phyloP scores from a whole-genome alignment of 2,113 vertebrate species.

The Monopterus albus region DNA sequence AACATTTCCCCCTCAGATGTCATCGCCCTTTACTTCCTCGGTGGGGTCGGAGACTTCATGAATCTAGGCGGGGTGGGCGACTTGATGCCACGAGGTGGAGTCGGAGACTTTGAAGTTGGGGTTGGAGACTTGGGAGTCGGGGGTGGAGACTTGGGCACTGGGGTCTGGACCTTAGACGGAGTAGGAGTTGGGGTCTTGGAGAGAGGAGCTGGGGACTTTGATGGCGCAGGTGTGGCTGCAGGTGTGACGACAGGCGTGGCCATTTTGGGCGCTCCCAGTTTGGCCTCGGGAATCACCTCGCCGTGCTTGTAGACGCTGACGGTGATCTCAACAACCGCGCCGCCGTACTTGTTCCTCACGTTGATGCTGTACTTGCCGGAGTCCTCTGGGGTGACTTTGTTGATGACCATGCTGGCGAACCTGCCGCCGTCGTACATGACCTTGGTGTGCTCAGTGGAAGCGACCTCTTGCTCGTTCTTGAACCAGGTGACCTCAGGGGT shows the following conservation, averaged over 20 bases:
- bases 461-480: constrained; percentile 93
- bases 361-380: constrained; percentile 97
- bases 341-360: constrained; percentile 96
- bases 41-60: constrained; percentile 71
- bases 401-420: constrained; percentile 90
- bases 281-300: constrained; percentile 88
- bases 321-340: constrained; percentile 97
- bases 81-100: constrained; percentile 37
- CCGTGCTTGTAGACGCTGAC: constrained; percentile 96
- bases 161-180: constrained; percentile 73
- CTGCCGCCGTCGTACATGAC: constrained; percentile 90
- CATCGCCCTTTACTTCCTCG: constrained; percentile 70
- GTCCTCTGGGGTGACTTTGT: constrained; percentile 90
- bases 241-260: constrained; percentile 30
- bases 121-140: constrained; percentile 58
- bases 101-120: constrained; percentile 5
- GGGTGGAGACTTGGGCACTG: constrained; percentile 68
- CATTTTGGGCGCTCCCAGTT: constrained; percentile 83
- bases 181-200: constrained; percentile 68
- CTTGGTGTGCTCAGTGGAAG: constrained; percentile 85
- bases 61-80: constrained; percentile 51
- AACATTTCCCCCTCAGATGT: constrained; percentile 1
- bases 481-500: constrained; percentile 95
- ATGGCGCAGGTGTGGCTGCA: too few relatives aligned
- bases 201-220: constrained; percentile 64